Evolutionary conservation across 2,797 vertebrate genomes (phyloP), one percentile per base, ranked within the genome.

Genomic region (Miichthys miiuy): DNA sequence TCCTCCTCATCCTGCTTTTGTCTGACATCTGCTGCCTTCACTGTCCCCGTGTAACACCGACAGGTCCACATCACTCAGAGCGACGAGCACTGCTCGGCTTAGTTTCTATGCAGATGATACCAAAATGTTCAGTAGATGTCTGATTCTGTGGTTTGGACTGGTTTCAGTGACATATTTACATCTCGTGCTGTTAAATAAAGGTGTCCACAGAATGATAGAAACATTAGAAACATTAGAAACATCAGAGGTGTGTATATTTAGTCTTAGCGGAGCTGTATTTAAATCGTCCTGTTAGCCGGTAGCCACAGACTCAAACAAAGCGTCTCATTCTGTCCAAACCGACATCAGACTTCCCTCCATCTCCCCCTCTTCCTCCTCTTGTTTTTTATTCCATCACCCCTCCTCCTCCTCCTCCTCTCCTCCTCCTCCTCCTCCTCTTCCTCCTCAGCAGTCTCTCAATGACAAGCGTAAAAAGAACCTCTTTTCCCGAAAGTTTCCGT

Each of bases 401-500:
- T 93, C 91, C 94, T 95, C 91, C 94, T 93, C 94, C 94, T 96
- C 68, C 51, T 75, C 77, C 38, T 94, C 94, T 96, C 68, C 56
- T 75, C 80, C 38, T 94, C 58, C 75, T 74, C 81, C 46, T 79
- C 95, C 65, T 79, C 80, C 75, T 88, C 76, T 50, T 88, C 83
- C 72, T 90, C 77, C 83, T 86, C 98, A 97, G 96, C 96, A 97
- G 96, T 97, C 96, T 94, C 93, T 97, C 96, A 97, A 96, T 97
- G 97, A 97, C 96, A 97, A 97, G 96, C 96, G 96, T 97, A 97
- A 95, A 97, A 97, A 97, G 96, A 97, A 96, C 96, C 96, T 98
- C 96, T 99, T 99, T 99, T 96, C 97, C 96, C 97, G 97, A 97
- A 99, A 98, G 96, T 99, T 99, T 94, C 96, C 97, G 93, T 99